Conservation (phyloP, 2,888 invertebrate genomes). For the Amphiduros pacificus region DNA sequence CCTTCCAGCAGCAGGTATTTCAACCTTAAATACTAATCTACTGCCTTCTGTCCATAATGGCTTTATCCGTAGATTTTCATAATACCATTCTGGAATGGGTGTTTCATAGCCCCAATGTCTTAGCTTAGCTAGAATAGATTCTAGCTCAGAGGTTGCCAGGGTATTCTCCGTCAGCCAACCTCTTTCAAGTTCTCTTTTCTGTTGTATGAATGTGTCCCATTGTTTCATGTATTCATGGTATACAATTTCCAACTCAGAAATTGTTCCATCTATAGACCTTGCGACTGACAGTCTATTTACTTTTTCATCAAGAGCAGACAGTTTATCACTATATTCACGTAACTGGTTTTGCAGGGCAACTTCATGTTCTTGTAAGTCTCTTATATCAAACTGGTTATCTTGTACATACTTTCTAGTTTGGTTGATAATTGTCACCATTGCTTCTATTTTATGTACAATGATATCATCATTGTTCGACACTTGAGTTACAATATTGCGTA, state of each 20-base stretch:
- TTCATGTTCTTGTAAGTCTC: not conserved
- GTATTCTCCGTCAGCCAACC: constrained; percentile 1
- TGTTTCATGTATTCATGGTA: not conserved
- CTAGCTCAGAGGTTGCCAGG: not conserved
- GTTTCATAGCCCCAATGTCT: not conserved
- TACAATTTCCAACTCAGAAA: not conserved
- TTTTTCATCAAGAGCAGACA: not conserved
- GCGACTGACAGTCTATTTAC: not conserved
- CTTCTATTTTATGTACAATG: not conserved
- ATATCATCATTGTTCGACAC: not conserved
- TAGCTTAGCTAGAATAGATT: not conserved
- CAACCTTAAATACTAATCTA: not conserved
- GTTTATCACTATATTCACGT: not conserved
- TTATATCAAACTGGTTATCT: not conserved
- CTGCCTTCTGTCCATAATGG: not conserved
- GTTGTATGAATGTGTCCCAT: not conserved
- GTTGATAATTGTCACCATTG: not conserved
- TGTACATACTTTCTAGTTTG: not conserved
- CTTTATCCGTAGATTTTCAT: not conserved
- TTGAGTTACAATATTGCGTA: not conserved
- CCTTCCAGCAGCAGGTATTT: not conserved
- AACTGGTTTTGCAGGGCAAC: not conserved
- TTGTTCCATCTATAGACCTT: not conserved
- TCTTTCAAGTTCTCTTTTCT: not conserved
- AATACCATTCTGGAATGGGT: not conserved